Percentiles rank a stretch among this genome's conserved stretches.
Evolutionary conservation across 2,797 vertebrate genomes (phyloP).

Genomic region (Melanotaenia parkinsoni): DNA sequence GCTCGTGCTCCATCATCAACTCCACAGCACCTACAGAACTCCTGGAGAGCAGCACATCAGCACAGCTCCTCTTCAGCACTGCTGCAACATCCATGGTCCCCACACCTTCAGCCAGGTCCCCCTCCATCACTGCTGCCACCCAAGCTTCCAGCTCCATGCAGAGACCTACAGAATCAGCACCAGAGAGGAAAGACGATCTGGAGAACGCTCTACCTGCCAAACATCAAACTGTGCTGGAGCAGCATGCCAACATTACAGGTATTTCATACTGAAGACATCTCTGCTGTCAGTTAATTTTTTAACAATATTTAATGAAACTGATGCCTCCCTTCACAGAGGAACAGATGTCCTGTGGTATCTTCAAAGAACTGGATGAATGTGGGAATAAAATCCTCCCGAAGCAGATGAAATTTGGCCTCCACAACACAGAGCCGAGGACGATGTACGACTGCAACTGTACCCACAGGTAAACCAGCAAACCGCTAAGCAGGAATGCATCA

Average conservation of each 20-base stretch:
- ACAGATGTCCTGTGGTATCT: conserved; percentile 69
- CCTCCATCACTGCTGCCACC: conserved; percentile 1
- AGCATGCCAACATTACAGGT: conserved; percentile 44
- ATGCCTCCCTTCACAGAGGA: conserved; percentile 53
- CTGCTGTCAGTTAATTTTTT: no score
- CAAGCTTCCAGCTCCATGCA: fast-evolving
- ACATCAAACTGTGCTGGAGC: background rate
- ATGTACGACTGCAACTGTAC: conserved; percentile 90
- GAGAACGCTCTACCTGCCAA: conserved; percentile 4
- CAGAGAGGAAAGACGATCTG: background rate
- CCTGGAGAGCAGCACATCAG: background rate
- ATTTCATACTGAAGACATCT: background rate
- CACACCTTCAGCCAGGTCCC: background rate
- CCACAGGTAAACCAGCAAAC: conserved; percentile 68
- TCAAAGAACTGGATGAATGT: conserved; percentile 80
- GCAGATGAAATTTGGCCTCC: conserved; percentile 81
- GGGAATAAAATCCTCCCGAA: conserved; percentile 77
- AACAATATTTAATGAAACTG: no score
- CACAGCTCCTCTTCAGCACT: conserved; percentile 8
- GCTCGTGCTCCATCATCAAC: conserved; percentile 26
- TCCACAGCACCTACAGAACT: conserved; percentile 19
- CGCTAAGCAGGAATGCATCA: background rate
- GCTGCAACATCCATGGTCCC: background rate
- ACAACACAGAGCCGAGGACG: conserved; percentile 69
- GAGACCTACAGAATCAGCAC: background rate